phyloP scores from a whole-genome alignment of 2,113 vertebrate genomes.

The Ptilonorhynchus violaceus region DNA sequence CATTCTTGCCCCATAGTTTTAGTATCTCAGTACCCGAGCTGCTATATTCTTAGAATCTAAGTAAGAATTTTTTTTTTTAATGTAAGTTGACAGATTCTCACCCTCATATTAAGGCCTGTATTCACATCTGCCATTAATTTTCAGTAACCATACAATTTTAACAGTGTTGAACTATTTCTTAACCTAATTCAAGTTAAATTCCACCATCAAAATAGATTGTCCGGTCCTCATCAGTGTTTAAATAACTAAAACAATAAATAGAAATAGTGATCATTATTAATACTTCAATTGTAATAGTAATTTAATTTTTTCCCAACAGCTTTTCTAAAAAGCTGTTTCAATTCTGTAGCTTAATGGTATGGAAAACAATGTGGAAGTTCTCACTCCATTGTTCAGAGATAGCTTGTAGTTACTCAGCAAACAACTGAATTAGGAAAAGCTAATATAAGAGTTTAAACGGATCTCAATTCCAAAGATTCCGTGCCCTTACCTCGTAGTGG shows the following conservation, averaged over 20 bases:
- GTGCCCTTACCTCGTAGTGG: background rate
- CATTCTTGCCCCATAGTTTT: background rate
- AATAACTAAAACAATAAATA: background rate
- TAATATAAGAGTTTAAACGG: background rate
- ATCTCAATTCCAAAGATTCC: background rate
- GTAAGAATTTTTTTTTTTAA: background rate
- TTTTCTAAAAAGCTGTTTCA: background rate
- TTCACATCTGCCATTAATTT: background rate
- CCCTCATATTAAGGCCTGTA: background rate
- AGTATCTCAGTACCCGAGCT: background rate
- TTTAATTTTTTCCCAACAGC: background rate
- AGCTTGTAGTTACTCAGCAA: background rate
- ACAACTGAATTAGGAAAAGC: background rate
- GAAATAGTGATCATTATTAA: background rate
- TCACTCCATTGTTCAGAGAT: background rate
- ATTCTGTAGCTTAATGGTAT: background rate
- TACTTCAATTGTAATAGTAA: background rate
- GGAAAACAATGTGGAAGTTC: background rate
- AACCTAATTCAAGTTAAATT: background rate
- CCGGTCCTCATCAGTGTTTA: background rate
- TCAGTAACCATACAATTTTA: fast-evolving
- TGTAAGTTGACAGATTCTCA: background rate
- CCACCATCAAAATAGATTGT: background rate
- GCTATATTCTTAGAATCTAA: background rate
- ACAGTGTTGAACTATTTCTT: background rate